A percentile compares a stretch with the other conserved stretches of the same genome.
Conservation (phyloP, 1,140 invertebrate species). For the Oedothorax gibbosus region DNA sequence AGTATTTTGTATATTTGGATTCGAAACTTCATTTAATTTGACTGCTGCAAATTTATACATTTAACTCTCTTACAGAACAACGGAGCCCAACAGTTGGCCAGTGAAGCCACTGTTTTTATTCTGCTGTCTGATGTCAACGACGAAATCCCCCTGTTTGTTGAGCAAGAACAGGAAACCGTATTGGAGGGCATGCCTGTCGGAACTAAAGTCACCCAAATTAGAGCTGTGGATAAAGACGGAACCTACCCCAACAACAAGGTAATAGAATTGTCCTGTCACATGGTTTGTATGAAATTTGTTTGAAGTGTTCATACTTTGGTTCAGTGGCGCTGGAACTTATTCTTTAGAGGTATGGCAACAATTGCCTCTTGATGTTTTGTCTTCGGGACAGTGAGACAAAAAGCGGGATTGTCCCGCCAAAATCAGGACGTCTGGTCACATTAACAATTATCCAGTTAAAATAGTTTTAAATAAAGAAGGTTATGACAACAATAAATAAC, state of each 20-base stretch:
- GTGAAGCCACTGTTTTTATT: conserved; percentile 92
- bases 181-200: conserved; percentile 93
- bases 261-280: background rate
- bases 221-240: conserved; percentile 96
- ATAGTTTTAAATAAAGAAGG: no score
- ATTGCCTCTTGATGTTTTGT: no score
- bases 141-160: conserved; percentile 94
- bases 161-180: conserved; percentile 93
- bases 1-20: background rate
- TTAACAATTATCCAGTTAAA: no score
- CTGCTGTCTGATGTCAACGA: conserved; percentile 96
- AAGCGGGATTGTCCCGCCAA: no score
- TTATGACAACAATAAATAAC: no score
- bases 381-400: no score
- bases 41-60: background rate
- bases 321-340: no score
- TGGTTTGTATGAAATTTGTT: no score
- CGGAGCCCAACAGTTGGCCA: conserved; percentile 92
- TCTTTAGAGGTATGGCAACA: no score
- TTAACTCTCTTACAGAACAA: conserved; percentile 79
- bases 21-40: background rate
- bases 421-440: no score
- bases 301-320: no score
- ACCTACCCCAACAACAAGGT: conserved; percentile 94
- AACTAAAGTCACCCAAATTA: conserved; percentile 94